Conservation (phyloP, 1,140 invertebrate species). For the Brachionus koreanus region DNA sequence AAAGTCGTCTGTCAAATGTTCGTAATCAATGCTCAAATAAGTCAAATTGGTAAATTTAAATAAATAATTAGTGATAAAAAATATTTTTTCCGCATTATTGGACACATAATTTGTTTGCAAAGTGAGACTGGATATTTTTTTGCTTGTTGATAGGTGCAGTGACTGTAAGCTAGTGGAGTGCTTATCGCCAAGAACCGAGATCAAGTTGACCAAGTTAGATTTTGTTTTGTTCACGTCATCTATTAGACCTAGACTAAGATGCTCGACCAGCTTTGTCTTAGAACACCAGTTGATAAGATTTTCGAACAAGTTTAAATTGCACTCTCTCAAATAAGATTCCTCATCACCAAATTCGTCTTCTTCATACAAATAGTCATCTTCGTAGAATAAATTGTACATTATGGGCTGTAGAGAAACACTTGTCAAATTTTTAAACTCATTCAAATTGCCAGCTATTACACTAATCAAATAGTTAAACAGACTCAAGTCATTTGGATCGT, state of each 20-base stretch:
- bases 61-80: background rate
- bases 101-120: background rate
- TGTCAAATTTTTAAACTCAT: constrained; percentile 9
- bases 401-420: constrained; percentile 3
- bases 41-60: constrained; percentile 7
- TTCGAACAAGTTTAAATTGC: constrained; percentile 4
- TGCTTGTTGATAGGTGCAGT: background rate
- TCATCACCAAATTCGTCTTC: background rate
- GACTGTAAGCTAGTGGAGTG: background rate
- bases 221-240: constrained; percentile 10
- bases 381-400: constrained; percentile 2
- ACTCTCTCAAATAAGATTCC: background rate
- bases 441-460: background rate
- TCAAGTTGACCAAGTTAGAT: background rate
- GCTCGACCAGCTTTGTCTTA: background rate
- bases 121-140: constrained; percentile 4
- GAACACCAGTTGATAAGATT: background rate
- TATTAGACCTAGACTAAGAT: constrained; percentile 12
- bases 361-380: background rate
- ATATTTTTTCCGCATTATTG: background rate
- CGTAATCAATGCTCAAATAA: constrained; percentile 29
- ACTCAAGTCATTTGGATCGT: constrained; percentile 38
- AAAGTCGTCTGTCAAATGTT: constrained; percentile 30
- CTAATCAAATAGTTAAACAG: constrained; percentile 1
- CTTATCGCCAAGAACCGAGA: background rate